Percentiles rank a stretch among this genome's conserved stretches.
Evolutionary conservation across 2,797 vertebrate species (phyloP).

Genomic region (Sciurus carolinensis): DNA sequence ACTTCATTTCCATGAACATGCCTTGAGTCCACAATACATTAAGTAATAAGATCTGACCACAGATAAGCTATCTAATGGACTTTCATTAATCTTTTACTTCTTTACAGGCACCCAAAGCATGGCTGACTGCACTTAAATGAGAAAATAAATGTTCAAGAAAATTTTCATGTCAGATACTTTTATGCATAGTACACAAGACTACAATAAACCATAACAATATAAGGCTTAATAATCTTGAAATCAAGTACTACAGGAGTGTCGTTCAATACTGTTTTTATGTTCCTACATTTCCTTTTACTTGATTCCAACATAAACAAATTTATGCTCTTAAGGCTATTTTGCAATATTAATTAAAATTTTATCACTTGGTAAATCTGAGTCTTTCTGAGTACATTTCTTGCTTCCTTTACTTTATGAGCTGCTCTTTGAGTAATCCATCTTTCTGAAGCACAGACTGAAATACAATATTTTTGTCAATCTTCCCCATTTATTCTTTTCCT

Average conservation of each 20-base stretch:
- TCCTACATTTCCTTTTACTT: constrained; percentile 27
- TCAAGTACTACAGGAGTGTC: neutral
- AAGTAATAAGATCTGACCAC: neutral
- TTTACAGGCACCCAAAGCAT: constrained; percentile 13
- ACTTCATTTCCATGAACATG: neutral
- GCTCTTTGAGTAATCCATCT: neutral
- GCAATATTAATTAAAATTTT: constrained; percentile 38
- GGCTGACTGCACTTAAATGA: neutral
- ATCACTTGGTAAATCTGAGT: constrained; percentile 34
- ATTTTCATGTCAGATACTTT: neutral
- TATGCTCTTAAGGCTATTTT: constrained; percentile 10
- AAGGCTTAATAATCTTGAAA: neutral
- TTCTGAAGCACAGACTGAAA: constrained; percentile 32
- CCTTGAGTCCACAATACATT: neutral
- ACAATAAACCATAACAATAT: neutral
- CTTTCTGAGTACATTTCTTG: constrained; percentile 33
- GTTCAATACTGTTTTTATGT: neutral
- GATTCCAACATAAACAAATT: constrained; percentile 45
- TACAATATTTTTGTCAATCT: neutral
- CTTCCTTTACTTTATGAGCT: constrained; percentile 14
- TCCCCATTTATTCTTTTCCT: neutral
- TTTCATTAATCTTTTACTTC: constrained; percentile 2
- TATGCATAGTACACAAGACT: neutral
- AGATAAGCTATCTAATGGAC: neutral
- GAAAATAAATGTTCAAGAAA: constrained; percentile 29